A percentile compares a stretch with the other conserved stretches of the same genome.
These are phyloP conservation scores for Tachycineta bicolor DNA, from an alignment of 2,113 vertebrate species.

Conservation along the genomic window DNA sequence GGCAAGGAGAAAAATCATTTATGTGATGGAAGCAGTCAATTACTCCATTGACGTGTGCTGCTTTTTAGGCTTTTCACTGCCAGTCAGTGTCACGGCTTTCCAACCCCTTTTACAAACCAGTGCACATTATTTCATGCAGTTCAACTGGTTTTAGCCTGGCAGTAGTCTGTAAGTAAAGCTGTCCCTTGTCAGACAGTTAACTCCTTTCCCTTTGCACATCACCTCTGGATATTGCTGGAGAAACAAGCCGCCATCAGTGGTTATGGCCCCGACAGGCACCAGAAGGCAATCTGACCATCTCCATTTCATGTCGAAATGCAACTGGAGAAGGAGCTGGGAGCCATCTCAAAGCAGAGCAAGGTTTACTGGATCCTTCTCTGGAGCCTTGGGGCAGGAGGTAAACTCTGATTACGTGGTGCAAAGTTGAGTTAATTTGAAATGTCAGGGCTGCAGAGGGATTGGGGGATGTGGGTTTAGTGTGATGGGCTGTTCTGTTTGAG, in stretches of 20 bases:
- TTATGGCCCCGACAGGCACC: not conserved
- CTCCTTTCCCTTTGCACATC: not conserved
- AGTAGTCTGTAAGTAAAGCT: conserved; percentile 20
- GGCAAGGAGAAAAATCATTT: not conserved
- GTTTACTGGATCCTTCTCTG: not conserved
- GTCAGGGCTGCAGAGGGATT: not conserved
- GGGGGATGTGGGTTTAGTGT: not conserved
- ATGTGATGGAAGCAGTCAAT: not conserved
- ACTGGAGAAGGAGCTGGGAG: not conserved
- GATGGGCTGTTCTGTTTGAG: not conserved
- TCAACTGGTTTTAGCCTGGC: conserved; percentile 18
- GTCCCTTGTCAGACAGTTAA: not conserved
- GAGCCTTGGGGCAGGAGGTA: not conserved
- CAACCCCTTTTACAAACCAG: not conserved
- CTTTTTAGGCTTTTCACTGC: conserved; percentile 13
- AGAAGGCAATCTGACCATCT: conserved; percentile 34
- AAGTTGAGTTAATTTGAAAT: not conserved
- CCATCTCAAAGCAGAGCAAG: not conserved
- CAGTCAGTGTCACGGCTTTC: conserved; percentile 36
- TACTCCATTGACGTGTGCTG: not conserved
- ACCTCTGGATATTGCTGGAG: not conserved
- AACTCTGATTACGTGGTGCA: not conserved
- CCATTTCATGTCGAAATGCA: not conserved
- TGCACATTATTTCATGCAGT: not conserved
- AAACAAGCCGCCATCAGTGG: not conserved